phyloP scores from a whole-genome alignment of 2,888 invertebrate species.

The Lycia hirtaria region DNA sequence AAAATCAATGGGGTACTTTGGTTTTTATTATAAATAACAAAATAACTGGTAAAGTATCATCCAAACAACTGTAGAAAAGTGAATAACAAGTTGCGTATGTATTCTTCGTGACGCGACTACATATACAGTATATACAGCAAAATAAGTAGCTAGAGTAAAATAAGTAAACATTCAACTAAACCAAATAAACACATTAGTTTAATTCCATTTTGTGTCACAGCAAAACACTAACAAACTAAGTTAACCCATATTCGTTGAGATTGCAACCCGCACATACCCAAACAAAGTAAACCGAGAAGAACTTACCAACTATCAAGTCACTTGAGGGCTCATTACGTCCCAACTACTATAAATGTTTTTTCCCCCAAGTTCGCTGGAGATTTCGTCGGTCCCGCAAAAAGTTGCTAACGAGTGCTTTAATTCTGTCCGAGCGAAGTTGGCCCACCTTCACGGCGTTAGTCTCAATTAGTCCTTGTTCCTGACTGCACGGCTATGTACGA shows the following conservation, averaged over 20 bases:
- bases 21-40: too few species aligned
- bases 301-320: conserved; percentile 32
- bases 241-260: conserved; percentile 12
- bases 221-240: conserved; percentile 2
- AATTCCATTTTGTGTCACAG: background rate
- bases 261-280: conserved; percentile 20
- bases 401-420: conserved; percentile 78
- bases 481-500: background rate
- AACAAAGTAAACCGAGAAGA: conserved; percentile 27
- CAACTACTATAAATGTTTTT: conserved; percentile 56
- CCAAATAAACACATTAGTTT: background rate
- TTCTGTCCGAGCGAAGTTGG: conserved; percentile 67
- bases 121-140: too few species aligned
- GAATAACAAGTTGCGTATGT: too few species aligned
- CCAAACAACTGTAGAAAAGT: too few species aligned
- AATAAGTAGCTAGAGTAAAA: background rate
- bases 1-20: too few species aligned
- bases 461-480: conserved; percentile 67
- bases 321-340: conserved; percentile 35
- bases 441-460: conserved; percentile 57
- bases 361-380: conserved; percentile 65
- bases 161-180: background rate
- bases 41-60: too few species aligned
- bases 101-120: too few species aligned
- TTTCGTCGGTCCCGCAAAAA: conserved; percentile 73